These are phyloP conservation scores for Ascidia mentula DNA, from an alignment of 23 tunicate species.

Conservation along the genomic window DNA sequence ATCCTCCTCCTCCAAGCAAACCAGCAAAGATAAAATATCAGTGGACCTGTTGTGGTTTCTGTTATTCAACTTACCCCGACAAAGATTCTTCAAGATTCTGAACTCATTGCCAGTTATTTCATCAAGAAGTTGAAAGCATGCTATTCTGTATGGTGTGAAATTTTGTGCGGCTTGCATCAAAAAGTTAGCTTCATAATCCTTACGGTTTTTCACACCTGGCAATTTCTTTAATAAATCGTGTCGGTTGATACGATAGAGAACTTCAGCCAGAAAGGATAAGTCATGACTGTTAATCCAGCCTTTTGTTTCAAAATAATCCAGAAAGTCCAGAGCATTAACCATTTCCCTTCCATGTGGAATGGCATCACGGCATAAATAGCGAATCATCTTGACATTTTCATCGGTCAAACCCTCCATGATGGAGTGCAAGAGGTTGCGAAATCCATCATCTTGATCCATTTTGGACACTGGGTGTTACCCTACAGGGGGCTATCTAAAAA, in stretches of 20 bases:
- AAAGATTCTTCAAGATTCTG: slow-evolving; percentile 18
- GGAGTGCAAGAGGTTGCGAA: slow-evolving; percentile 45
- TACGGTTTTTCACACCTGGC: slow-evolving; percentile 59
- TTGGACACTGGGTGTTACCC: not conserved
- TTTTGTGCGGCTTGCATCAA: slow-evolving; percentile 16
- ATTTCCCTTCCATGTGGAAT: slow-evolving; percentile 28
- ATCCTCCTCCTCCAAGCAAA: slow-evolving; percentile 69
- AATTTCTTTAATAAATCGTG: slow-evolving; percentile 46
- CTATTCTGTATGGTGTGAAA: slow-evolving; percentile 51
- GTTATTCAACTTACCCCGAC: slow-evolving; percentile 13
- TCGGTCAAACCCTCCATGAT: slow-evolving; percentile 43
- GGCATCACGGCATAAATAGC: slow-evolving; percentile 59
- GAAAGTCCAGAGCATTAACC: slow-evolving; percentile 10
- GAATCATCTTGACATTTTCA: slow-evolving; percentile 46
- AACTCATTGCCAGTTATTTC: slow-evolving; percentile 37
- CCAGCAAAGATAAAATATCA: slow-evolving; percentile 26
- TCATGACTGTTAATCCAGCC: slow-evolving; percentile 37
- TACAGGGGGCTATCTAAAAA: no score
- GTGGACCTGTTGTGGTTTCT: slow-evolving; percentile 29
- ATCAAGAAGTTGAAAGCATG: slow-evolving; percentile 38
- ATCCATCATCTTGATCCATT: slow-evolving; percentile 9
- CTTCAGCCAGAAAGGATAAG: slow-evolving; percentile 49
- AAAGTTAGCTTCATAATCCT: slow-evolving; percentile 42
- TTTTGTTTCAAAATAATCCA: slow-evolving; percentile 44
- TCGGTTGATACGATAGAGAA: slow-evolving; percentile 49